A percentile compares a stretch with the other conserved stretches of the same genome.
These are phyloP conservation scores for Accipiter virgatus DNA, from an alignment of 2,113 vertebrate genomes.

Conservation along the genomic window DNA sequence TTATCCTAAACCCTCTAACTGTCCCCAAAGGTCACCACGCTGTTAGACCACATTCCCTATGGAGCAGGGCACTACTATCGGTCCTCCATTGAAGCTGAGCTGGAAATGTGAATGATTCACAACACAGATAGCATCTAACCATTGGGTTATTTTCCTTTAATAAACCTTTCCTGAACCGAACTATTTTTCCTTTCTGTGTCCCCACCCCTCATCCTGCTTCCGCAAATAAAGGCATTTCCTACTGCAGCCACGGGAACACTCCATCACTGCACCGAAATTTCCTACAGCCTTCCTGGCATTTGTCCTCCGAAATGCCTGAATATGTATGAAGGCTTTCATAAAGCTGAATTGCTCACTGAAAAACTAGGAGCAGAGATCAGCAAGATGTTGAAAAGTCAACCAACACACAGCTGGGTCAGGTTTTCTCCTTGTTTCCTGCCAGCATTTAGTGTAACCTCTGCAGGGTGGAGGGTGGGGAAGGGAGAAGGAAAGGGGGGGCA, in stretches of 20 bases:
- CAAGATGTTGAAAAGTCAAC: not conserved
- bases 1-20: not conserved
- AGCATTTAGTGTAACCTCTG: not conserved
- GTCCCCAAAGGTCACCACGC: not conserved
- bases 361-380: not conserved
- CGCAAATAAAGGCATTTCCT: conserved; percentile 29
- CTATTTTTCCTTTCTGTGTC: not conserved
- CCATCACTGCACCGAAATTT: not conserved
- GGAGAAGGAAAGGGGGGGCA: not conserved
- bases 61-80: accelerated
- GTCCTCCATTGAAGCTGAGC: not conserved
- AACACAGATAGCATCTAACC: not conserved
- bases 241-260: not conserved
- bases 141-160: conserved; percentile 36
- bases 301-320: not conserved
- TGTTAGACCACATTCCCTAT: not conserved
- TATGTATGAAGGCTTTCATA: not conserved
- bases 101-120: not conserved
- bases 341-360: not conserved
- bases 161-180: conserved; percentile 32
- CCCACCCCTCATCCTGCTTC: conserved; percentile 1
- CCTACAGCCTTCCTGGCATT: not conserved
- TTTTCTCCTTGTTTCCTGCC: not conserved
- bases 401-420: not conserved
- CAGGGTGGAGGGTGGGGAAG: not conserved